A percentile compares a stretch with the other conserved stretches of the same genome.
phyloP scores from a whole-genome alignment of 2,888 invertebrate species.

The Agriopis leucophaearia region DNA sequence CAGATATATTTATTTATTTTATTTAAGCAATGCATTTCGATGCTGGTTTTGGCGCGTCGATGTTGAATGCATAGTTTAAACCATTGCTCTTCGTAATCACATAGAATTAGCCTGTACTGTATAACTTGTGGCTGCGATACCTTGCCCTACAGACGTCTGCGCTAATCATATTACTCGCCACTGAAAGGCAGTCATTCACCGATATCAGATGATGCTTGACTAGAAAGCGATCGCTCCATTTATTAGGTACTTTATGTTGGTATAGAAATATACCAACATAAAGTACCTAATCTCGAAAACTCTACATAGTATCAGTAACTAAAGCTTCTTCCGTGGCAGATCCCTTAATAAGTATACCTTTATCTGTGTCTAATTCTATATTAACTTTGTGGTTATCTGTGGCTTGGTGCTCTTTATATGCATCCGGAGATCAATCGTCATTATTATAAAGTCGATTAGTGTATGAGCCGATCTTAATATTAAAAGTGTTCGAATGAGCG shows the following conservation, averaged over 20 bases:
- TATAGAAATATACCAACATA: no score
- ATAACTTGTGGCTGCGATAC: constrained; percentile 12
- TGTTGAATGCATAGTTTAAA: no score
- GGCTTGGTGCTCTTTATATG: constrained; percentile 36
- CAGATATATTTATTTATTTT: no score
- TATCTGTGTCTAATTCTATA: constrained; percentile 6
- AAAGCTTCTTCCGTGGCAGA: neutral
- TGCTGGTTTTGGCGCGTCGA: no score
- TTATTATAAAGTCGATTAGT: constrained; percentile 8
- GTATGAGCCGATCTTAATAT: constrained; percentile 21
- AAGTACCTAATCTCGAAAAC: neutral
- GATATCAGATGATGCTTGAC: constrained; percentile 25
- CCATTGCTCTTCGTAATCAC: constrained; percentile 7
- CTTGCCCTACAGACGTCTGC: constrained; percentile 21
- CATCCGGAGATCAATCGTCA: constrained; percentile 33
- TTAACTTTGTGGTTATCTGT: neutral
- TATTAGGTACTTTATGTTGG: constrained; percentile 38
- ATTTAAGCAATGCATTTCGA: no score
- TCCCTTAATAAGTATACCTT: neutral
- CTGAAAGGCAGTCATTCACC: constrained; percentile 13
- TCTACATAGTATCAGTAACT: neutral
- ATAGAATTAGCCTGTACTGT: constrained; percentile 1
- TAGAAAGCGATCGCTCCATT: constrained; percentile 48
- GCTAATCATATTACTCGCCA: constrained; percentile 30
- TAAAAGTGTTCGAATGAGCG: constrained; percentile 22